Percentiles rank a stretch among this genome's conserved stretches.
Evolutionary conservation across 2,113 vertebrate species (phyloP).

Genomic region (Glareola pratincola): DNA sequence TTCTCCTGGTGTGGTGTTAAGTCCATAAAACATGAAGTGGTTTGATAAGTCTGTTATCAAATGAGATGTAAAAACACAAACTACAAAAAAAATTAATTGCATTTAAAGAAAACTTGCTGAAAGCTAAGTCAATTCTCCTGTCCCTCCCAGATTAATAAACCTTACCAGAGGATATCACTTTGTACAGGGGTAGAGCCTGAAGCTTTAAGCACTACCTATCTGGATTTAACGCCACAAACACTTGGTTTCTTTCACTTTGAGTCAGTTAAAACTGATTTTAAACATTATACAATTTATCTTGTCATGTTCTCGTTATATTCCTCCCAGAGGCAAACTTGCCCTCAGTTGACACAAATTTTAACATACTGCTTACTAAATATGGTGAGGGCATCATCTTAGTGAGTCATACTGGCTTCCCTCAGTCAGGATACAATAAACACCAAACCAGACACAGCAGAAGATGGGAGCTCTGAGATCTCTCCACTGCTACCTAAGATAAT

Average conservation of each 20-base stretch:
- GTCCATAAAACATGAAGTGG: not conserved
- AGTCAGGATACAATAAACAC: not conserved
- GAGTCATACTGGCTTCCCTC: not conserved
- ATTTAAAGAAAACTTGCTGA: not conserved
- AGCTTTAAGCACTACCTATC: not conserved
- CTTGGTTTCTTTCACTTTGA: not conserved
- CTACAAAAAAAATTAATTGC: not conserved
- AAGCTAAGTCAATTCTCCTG: not conserved
- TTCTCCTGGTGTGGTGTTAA: not conserved
- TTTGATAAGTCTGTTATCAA: not conserved
- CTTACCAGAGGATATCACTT: not conserved
- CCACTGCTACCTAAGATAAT: not conserved
- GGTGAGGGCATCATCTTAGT: not conserved
- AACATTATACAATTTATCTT: slow-evolving; percentile 36
- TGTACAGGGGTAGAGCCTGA: not conserved
- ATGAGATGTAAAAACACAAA: not conserved
- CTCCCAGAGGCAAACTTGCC: slow-evolving; percentile 12
- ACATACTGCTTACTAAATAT: slow-evolving; percentile 17
- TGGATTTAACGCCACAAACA: not conserved
- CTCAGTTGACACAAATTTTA: slow-evolving; percentile 51
- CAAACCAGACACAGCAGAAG: not conserved
- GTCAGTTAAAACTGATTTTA: slow-evolving; percentile 33
- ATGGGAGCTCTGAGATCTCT: not conserved
- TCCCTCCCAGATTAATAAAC: not conserved
- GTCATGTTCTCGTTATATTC: slow-evolving; percentile 53